Conservation (phyloP, 2,888 invertebrate species). For the Linyphia triangularis region DNA sequence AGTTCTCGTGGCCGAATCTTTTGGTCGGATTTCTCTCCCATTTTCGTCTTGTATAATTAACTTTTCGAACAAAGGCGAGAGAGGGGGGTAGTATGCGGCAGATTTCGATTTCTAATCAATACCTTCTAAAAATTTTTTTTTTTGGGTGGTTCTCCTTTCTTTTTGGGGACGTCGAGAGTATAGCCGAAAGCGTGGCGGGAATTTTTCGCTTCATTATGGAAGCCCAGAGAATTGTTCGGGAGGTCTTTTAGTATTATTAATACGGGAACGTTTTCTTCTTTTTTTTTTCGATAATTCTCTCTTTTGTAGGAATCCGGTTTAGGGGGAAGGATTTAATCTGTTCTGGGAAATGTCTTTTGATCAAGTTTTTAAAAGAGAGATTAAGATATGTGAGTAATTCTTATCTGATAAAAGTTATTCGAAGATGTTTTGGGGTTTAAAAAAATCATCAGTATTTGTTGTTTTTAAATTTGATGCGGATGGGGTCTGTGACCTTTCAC, state of each 20-base stretch:
- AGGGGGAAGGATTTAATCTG: no score
- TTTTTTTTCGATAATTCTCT: neutral
- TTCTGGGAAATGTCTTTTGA: no score
- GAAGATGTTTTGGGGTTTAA: no score
- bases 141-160: neutral
- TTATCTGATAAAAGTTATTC: no score
- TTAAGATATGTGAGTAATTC: no score
- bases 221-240: neutral
- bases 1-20: no score
- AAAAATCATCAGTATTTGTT: no score
- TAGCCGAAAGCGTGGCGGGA: neutral
- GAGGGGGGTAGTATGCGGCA: neutral
- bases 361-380: no score
- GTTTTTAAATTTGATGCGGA: no score
- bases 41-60: neutral
- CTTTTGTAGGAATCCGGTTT: neutral
- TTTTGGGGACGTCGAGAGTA: neutral
- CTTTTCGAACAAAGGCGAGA: neutral
- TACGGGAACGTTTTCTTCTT: neutral
- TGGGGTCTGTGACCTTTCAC: no score
- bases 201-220: neutral
- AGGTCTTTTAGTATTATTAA: neutral
- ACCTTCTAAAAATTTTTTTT: neutral
- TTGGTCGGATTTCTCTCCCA: no score
- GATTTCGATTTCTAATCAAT: neutral